Evolutionary conservation across 92 coral and sea anemone genomes (phyloP), one percentile per base, ranked within the genome.

Genomic region (Epizoanthus scotinus): DNA sequence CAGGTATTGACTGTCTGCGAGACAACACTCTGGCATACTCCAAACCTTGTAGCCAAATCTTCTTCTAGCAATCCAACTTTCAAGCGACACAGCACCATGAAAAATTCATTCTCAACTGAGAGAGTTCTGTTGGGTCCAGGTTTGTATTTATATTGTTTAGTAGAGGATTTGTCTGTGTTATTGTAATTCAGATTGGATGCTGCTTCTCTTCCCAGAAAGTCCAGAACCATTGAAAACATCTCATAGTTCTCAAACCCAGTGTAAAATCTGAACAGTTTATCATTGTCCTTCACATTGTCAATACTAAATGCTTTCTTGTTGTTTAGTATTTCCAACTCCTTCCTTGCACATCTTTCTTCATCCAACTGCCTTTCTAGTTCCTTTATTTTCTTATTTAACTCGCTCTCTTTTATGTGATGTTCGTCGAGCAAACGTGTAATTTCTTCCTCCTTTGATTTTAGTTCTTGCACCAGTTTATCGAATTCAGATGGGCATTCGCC

Each of bases 121-220:
- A 86, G 34, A 87, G 61, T 74, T 84, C 91, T 87, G 72, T 59
- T 79, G 24, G 83, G 88, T 44, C 88, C 82, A 64, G 86, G 86
- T 54, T 55, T 81, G 42, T 63, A 62, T 24, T 70, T 79, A 44
- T 49, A 52, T 25, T 83, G 62, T 28, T 38, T 62, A 10, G 66
- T 21, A n/a, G 42, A 19, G 59, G 62, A 40, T 57, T 29, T 81
- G 4, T 71, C 63, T 2, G 52, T 58, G 67, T 85, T 87, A 26
- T 38, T 71, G 66, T 87, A 83, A 67, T 83, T 60, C 67, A 85
- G 73, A 63, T 70, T 34, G 2, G 87, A 54, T 19, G 78, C 84
- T 21, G 92, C 57, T 44, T 89, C 92, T 54, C 92, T 77, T 0
- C 89, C 92, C 60, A 85, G 84, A 70, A 89, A 80, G 62, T 89